Base-by-base conservation (phyloP, 2,797 vertebrate genomes). In the Paguma larvata region DNA sequence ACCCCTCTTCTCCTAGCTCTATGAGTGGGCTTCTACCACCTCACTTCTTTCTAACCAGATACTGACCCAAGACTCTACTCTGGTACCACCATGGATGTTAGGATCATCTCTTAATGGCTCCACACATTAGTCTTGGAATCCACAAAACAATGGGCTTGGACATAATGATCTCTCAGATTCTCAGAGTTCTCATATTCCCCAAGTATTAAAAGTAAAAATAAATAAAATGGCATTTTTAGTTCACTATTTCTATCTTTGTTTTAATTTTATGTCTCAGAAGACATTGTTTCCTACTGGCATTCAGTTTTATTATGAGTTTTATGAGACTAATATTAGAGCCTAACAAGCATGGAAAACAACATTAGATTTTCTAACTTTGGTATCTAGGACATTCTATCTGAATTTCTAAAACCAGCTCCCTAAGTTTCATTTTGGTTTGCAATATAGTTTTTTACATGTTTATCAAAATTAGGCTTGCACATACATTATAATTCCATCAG, bases 371-470 rank as follows among this genome's bases (percentile, higher is more conserved):
- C 48, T 34, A 75, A n/a, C 5, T 75, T 75, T 32, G 0, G 14
- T 62, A 59, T n/a, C 6, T 85, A 85, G 18, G 19, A 87, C 2
- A 78, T 21, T n/a, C 30, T 85, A 44, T 94, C 27, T 32, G 93
- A 21, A 30, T 92, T 59, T 86, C 70, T 86, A 84, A 80, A 62
- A 44, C 1, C 30, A 85, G 59, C 15, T 93, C 38, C 82, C 5
- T 85, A 91, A 30, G 32, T 59, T 84, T 78, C 88, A 93, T 87
- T 94, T 86, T 87, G 25, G 13, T 34, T 78, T 25, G 92, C 7
- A 88, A 34, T 3, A 84, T 18, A 82, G 5, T 79, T 79, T 87
- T 65, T 62, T 87, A 85, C 6, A 25, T 38, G 18, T 62, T 80
- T 91, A 38, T 92, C 94, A 80, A 77, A 92, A 80, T 87, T 59